These are phyloP conservation scores for Tribolium freemani DNA, from an alignment of 2,888 invertebrate species.

Conservation along the genomic window DNA sequence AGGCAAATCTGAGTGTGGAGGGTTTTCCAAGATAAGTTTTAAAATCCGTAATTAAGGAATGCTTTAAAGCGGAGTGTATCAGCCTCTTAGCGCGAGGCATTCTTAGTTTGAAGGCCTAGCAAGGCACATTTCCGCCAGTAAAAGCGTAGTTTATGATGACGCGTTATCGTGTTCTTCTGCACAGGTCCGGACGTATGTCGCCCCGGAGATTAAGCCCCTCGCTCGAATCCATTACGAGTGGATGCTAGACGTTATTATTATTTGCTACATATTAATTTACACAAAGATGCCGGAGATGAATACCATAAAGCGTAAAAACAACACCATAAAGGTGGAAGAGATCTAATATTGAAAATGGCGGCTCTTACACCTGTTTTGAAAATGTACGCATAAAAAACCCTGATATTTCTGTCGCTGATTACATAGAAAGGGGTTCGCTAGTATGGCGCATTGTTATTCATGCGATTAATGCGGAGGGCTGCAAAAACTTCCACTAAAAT, in stretches of 20 bases:
- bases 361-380: neutral
- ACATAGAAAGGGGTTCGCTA: neutral
- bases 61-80: conserved; percentile 34
- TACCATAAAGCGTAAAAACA: conserved; percentile 32
- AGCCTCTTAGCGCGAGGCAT: conserved; percentile 30
- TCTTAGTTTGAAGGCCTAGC: conserved; percentile 34
- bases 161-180: conserved; percentile 47
- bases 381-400: conserved; percentile 8
- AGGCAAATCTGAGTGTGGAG: conserved; percentile 18
- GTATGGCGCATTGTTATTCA: conserved; percentile 33
- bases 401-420: neutral
- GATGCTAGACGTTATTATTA: conserved; percentile 48
- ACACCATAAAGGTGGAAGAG: conserved; percentile 21
- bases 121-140: conserved; percentile 44
- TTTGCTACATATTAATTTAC: conserved; percentile 50
- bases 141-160: conserved; percentile 46
- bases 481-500: conserved; percentile 27
- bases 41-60: conserved; percentile 37
- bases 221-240: conserved; percentile 49
- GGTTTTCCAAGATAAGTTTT: conserved; percentile 32
- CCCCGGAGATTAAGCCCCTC: conserved; percentile 44
- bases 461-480: conserved; percentile 28
- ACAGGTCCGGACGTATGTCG: conserved; percentile 37
- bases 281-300: conserved; percentile 41
- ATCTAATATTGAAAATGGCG: conserved; percentile 12